Evolutionary conservation across 2,113 vertebrate species (phyloP).

Genomic region (Notothenia coriiceps): DNA sequence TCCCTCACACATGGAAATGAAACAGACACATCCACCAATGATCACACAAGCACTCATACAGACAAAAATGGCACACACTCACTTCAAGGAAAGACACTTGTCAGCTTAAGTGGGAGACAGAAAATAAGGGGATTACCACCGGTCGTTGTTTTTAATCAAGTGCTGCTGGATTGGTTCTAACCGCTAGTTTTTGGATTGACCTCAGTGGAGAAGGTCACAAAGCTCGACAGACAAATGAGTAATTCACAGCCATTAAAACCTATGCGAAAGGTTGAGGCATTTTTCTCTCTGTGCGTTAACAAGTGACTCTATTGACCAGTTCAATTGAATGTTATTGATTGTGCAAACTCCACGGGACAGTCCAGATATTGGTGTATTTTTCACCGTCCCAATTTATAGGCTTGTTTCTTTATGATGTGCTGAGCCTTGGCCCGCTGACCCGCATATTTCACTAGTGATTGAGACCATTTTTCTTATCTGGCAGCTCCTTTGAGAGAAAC

Average conservation of each 20-base stretch:
- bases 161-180: slow-evolving; percentile 47
- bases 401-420: slow-evolving; percentile 28
- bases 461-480: slow-evolving; percentile 64
- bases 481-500: slow-evolving; percentile 56
- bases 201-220: slow-evolving; percentile 57
- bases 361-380: not conserved
- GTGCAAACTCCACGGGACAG: not conserved
- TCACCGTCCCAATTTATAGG: slow-evolving; percentile 17
- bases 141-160: slow-evolving; percentile 65
- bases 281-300: not conserved
- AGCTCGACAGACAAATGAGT: slow-evolving; percentile 28
- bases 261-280: not conserved
- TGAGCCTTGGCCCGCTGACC: slow-evolving; percentile 43
- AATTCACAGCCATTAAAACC: slow-evolving; percentile 25
- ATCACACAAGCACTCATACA: slow-evolving; percentile 17
- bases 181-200: slow-evolving; percentile 51
- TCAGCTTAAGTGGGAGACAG: slow-evolving; percentile 52
- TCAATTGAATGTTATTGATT: slow-evolving; percentile 40
- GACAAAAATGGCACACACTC: not conserved
- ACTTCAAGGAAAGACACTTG: slow-evolving; percentile 41
- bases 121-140: slow-evolving; percentile 74
- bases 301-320: slow-evolving; percentile 14
- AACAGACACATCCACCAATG: slow-evolving; percentile 18
- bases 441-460: slow-evolving; percentile 38
- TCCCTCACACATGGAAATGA: slow-evolving; percentile 31